Conservation (phyloP, 1,140 invertebrate species). For the Pemphigus obesinymphae region DNA sequence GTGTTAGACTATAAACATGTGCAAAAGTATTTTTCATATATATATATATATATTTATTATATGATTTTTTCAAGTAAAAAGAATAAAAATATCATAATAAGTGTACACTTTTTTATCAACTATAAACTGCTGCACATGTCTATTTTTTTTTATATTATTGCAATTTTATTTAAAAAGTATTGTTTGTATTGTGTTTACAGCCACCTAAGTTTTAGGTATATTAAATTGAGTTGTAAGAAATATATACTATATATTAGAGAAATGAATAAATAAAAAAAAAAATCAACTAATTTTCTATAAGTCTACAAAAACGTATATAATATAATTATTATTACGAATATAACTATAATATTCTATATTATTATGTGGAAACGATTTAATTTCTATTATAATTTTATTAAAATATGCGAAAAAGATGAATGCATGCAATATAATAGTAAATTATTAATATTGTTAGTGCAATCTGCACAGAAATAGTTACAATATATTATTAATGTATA, state of each 20-base stretch:
- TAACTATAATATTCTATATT: neutral
- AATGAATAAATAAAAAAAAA: neutral
- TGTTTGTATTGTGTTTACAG: neutral
- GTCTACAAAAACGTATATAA: neutral
- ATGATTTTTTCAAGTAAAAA: neutral
- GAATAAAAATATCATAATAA: neutral
- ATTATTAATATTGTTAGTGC: neutral
- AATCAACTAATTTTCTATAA: neutral
- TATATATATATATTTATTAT: too few species aligned
- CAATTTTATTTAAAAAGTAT: neutral
- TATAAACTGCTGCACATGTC: neutral
- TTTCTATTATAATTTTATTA: neutral
- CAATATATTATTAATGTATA: neutral
- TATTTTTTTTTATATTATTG: neutral
- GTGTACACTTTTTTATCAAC: neutral
- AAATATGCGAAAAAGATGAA: neutral
- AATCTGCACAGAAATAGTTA: neutral
- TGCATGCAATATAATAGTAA: neutral
- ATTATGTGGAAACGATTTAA: slow-evolving; percentile 12
- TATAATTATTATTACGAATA: neutral
- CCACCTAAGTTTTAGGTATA: neutral
- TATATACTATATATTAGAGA: neutral
- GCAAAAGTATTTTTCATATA: neutral
- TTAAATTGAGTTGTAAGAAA: neutral
- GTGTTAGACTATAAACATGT: neutral